A percentile compares a stretch with the other conserved stretches of the same genome.
These are phyloP conservation scores for Plusia festucae DNA, from an alignment of 2,888 invertebrate species.

Conservation along the genomic window DNA sequence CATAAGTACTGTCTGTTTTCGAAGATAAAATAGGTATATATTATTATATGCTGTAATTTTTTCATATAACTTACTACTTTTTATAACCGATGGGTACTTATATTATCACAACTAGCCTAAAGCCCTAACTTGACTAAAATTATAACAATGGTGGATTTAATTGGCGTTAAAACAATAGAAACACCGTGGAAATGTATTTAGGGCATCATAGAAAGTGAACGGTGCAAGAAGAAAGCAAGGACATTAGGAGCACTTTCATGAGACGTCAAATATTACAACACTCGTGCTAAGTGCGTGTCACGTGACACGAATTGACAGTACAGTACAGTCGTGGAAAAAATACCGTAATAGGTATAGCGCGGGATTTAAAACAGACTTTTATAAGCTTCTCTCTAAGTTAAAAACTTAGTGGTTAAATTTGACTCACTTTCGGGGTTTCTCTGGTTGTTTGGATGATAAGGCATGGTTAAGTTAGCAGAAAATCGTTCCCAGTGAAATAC, in stretches of 20 bases:
- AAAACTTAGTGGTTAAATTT: no score
- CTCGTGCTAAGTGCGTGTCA: neutral
- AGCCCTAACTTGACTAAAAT: neutral
- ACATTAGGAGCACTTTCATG: slow-evolving; percentile 7
- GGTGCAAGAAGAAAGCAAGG: slow-evolving; percentile 1
- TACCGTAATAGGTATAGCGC: neutral
- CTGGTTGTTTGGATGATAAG: no score
- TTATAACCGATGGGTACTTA: no score
- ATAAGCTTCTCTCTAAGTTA: no score
- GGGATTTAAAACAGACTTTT: no score
- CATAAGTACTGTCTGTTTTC: no score
- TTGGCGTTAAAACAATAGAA: neutral
- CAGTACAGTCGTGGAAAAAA: neutral
- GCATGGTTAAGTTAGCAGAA: no score
- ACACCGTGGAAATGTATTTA: neutral
- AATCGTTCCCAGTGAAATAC: no score
- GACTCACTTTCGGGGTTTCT: no score
- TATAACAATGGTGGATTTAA: neutral
- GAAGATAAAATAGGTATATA: no score
- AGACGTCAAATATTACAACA: slow-evolving; percentile 4
- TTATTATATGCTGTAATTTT: no score
- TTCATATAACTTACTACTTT: no score
- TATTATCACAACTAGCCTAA: neutral
- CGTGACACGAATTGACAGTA: slow-evolving; percentile 3
- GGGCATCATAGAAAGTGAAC: neutral